Evolutionary conservation across 1,140 invertebrate species (phyloP), one percentile per base, ranked within the genome.

Genomic region (Gyrodactylus bullatarudis): DNA sequence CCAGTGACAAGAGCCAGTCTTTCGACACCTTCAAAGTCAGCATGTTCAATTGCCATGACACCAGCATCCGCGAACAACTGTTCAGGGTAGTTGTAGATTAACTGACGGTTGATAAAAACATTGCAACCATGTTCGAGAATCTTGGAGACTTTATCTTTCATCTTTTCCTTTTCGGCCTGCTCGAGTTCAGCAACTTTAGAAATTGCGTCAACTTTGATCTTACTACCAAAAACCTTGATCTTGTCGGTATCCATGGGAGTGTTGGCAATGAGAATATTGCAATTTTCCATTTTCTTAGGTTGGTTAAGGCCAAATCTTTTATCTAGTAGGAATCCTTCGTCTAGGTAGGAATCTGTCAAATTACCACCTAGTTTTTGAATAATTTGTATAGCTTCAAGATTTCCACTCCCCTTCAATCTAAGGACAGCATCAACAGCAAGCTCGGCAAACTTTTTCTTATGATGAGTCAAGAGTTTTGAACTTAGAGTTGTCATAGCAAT

Each of bases 171-270:
- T 78, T 99, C 95, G 23, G 94, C 93, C 25, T 88, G 78, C 83
- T 99, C 95, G 70, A 99, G 81, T 79, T 99, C 93, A 20, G 94
- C 94, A 74, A 99, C 91, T 81, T 98, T 97, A 0, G 93, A 88
- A 83, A 97, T 87, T 0, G 91, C 94, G 81, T 99, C 94, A 0
- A 98, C 93, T 25, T 77, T 75, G 73, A 75, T 75, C 26, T 26
- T 75, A 73, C 71, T 75, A 24, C 20, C 34, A 68, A 74, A 75
- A 73, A 81, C 89, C 85, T 97, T 98, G 76, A 99, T 95, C 83
- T 99, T 99, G 78, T 99, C 95, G 22, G 92, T 93, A 80, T 99
- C 95, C 95, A 99, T 99, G 0, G 95, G 90, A 27, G 95, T 99
- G 79, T 99, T 99, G n/a, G 94, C 94, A 78, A 99, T 92, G 20